phyloP scores from a whole-genome alignment of 2,888 invertebrate species.

The Euplagia quadripunctaria region DNA sequence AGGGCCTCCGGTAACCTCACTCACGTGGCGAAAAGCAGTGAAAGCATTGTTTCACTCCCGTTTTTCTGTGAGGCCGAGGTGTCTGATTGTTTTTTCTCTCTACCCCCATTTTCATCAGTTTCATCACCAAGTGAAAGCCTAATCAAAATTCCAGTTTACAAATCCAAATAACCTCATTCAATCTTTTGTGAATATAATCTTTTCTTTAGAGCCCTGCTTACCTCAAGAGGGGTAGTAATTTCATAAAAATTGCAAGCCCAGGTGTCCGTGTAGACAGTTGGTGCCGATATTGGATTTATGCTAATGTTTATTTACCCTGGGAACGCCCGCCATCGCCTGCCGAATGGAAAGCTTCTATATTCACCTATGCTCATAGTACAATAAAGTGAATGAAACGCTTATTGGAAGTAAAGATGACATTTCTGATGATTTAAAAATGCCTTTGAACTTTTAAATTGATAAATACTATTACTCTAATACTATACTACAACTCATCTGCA shows the following conservation, averaged over 20 bases:
- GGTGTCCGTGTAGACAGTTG: constrained; percentile 61
- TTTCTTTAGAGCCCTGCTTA: neutral
- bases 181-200: constrained; percentile 11
- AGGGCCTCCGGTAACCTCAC: too few species aligned
- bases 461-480: too few species aligned
- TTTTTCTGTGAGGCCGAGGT: too few species aligned
- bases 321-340: constrained; percentile 20
- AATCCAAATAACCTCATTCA: constrained; percentile 11
- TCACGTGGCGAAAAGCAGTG: too few species aligned
- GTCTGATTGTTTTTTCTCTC: too few species aligned
- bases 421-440: neutral
- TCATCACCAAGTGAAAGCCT: neutral
- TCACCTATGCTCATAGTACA: constrained; percentile 28
- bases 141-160: neutral
- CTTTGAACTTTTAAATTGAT: too few species aligned
- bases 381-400: constrained; percentile 24
- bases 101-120: too few species aligned
- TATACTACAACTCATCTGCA: too few species aligned
- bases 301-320: constrained; percentile 75
- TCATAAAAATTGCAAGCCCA: constrained; percentile 66
- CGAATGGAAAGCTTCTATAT: constrained; percentile 32
- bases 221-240: constrained; percentile 45
- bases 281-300: constrained; percentile 82
- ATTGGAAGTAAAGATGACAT: constrained; percentile 19
- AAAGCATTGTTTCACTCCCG: too few species aligned